Base-by-base conservation (phyloP, 2,797 vertebrate genomes). In the Miichthys miiuy region DNA sequence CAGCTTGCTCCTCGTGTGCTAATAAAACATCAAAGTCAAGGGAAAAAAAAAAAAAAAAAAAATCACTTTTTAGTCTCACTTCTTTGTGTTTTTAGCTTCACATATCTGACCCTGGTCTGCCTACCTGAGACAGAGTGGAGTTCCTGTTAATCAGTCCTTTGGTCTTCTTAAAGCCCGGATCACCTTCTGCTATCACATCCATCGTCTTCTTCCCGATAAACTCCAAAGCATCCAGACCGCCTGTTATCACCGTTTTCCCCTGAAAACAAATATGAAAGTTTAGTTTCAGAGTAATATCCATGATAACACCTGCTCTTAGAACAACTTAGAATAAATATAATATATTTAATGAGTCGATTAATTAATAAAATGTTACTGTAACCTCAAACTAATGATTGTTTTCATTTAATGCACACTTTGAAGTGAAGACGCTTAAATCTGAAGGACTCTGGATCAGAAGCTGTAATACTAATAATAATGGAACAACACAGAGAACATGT, bases 161-260 rank as follows among this genome's bases (percentile, higher is more conserved):
- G 62, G 98, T 99, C 91, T 97, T 98, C 89, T 96, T 99, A 88
- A 99, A 99, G 62, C 98, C 98, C 1, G 98, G 98, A 81, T 99
- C 98, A 51, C 98, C 97, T 88, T 99, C 98, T 34, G 98, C 97
- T 69, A 99, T 98, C 82, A 98, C 98, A 20, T 99, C 97, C 98
- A 99, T 99, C 27, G 98, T 99, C 93, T 99, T 99, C 92, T 99
- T 99, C 41, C 98, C 98, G 0, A 99, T 98, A 89, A 98, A 99
- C 92, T 99, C 98, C 92, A 99, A 95, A 66, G 98, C 98, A 79
- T 99, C 98, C 89, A 99, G 92, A 47, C 98, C 96, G 25, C 98
- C 98, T 8, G 88, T 96, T 75, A 99, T 96, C 80, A 99, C 96
- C 0, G 93, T 97, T 89, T 97, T 99, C 11, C 98, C 96, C 98